Percentiles rank a stretch among this genome's conserved stretches.
Evolutionary conservation across 2,113 vertebrate genomes (phyloP).

Genomic region (Dromiciops gliroides): DNA sequence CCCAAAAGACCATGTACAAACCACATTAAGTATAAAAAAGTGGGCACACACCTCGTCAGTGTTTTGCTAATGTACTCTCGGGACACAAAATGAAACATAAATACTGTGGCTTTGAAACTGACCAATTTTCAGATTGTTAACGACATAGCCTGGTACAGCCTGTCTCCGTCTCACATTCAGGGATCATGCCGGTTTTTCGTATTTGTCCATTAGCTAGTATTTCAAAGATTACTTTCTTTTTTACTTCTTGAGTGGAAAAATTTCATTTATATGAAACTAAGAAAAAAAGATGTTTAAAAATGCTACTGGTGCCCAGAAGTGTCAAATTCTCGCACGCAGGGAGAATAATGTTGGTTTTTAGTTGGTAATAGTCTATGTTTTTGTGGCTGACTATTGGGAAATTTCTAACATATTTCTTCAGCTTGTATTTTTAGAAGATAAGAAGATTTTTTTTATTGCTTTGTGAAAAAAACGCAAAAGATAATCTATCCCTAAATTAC

Average conservation of each 20-base stretch:
- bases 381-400: constrained; percentile 69
- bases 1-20: constrained; percentile 50
- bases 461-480: constrained; percentile 20
- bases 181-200: constrained; percentile 24
- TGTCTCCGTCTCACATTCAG: not conserved
- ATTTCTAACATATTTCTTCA: constrained; percentile 73
- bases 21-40: constrained; percentile 20
- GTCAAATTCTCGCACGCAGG: constrained; percentile 73
- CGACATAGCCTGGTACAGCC: not conserved
- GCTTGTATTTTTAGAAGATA: constrained; percentile 61
- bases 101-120: not conserved
- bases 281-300: constrained; percentile 23
- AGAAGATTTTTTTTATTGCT: constrained; percentile 51
- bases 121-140: constrained; percentile 10
- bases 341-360: constrained; percentile 74
- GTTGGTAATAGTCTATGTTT: constrained; percentile 66
- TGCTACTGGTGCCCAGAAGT: constrained; percentile 55
- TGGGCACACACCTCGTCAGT: constrained; percentile 9
- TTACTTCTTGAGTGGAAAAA: constrained; percentile 43
- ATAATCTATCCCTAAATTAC: constrained; percentile 27
- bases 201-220: constrained; percentile 59
- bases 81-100: not conserved
- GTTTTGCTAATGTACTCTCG: not conserved
- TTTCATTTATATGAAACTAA: not conserved
- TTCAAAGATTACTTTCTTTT: constrained; percentile 7